These are phyloP conservation scores for Otis tarda DNA, from an alignment of 2,113 vertebrate species.

Conservation along the genomic window DNA sequence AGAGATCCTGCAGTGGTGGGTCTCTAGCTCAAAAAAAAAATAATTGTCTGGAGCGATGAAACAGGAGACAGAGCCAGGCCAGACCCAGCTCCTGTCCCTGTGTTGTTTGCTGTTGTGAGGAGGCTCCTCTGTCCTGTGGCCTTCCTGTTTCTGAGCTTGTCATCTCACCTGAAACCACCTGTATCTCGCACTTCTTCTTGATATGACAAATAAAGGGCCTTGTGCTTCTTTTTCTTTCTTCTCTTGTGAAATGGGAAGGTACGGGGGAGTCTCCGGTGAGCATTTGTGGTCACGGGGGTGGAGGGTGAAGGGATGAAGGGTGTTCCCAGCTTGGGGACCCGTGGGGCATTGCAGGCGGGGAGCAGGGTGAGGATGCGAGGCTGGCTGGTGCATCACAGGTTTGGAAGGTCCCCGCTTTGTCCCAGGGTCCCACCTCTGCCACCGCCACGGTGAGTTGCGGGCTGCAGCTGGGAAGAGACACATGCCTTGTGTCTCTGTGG, in stretches of 20 bases:
- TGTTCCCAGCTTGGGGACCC: background rate
- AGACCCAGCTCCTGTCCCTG: background rate
- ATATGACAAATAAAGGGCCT: background rate
- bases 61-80: background rate
- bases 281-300: rapidly evolving
- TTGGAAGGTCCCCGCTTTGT: rapidly evolving
- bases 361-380: no score
- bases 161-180: background rate
- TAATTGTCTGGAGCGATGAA: rapidly evolving
- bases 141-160: background rate
- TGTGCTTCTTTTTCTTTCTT: background rate
- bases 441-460: rapidly evolving
- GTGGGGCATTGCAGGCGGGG: rapidly evolving
- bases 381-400: rapidly evolving
- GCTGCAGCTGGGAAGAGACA: background rate
- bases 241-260: background rate
- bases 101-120: background rate
- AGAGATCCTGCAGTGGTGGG: rapidly evolving
- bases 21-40: background rate
- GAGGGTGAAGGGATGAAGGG: background rate
- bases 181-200: rapidly evolving
- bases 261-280: background rate
- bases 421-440: rapidly evolving
- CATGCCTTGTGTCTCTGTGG: rapidly evolving
- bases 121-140: background rate